Base-by-base conservation (phyloP, 64 coral and sea anemone species). In the Montipora cactus region DNA sequence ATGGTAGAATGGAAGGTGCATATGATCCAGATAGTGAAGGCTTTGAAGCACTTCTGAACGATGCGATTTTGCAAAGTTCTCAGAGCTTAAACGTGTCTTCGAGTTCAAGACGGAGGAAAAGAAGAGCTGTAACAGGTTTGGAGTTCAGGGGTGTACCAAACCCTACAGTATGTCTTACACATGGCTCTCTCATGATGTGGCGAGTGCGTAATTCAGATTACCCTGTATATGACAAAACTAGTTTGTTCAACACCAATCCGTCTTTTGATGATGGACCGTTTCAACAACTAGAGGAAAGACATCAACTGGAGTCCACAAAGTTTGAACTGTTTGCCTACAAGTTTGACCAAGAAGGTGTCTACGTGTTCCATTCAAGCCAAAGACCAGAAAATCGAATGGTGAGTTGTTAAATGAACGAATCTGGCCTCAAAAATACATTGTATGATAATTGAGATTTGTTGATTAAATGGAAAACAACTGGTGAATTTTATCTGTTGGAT, bases 201-300 rank as follows among this genome's bases (percentile, higher is more conserved):
- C 77, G 88, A 19, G 97, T 98, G 1, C 77, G 57, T 9, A 98
- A 98, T 66, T 80, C 93, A 7, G 93, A 98, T 72, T 98, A 94
- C 58, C 97, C 97, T 0, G 78, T 91, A 50, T 98, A 98, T 20
- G 96, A 95, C 49, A 94, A 87, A 19, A 82, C 67, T 7, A 98
- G 95, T 58, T 44, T 98, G 25, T 98, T 95, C 49, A 98, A 98
- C 87, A 98, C 96, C 11, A 98, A 98, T 25, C 81, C 96, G 59
- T 74, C 57, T 0, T 98, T 98, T 91, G 96, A 98, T 48, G 95
- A 98, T 67, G 96, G 96, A 51, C 90, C 89, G 18, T 98, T 98
- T 19, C 85, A 78, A 44, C 94, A 89, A 18, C 59, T 98, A 5
- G 93, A 95, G 57, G 96, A 98, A 59, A 93, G 83, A 12, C 93